These are phyloP conservation scores for Aulostomus chinensis DNA, from an alignment of 2,797 vertebrate species.

Conservation along the genomic window DNA sequence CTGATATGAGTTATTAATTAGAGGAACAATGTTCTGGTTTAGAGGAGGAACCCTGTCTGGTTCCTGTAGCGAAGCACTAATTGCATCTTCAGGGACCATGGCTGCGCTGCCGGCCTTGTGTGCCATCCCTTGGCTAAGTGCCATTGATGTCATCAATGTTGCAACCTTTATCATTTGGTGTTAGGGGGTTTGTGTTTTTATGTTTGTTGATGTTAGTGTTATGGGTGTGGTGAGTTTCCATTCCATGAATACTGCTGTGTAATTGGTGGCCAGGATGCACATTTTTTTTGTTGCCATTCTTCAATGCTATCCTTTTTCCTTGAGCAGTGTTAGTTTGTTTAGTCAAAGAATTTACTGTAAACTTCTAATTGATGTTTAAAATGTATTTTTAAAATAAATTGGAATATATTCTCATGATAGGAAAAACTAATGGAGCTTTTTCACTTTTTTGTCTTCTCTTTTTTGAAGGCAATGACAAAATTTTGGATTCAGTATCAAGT, in stretches of 20 bases:
- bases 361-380: too few relatives aligned
- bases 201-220: neutral
- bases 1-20: constrained; percentile 68
- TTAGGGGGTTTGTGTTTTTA: neutral
- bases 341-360: too few relatives aligned
- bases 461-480: too few relatives aligned
- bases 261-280: neutral
- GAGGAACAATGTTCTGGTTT: constrained; percentile 41
- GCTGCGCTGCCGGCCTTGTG: constrained; percentile 30
- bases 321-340: too few relatives aligned
- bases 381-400: too few relatives aligned
- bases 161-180: constrained; percentile 14
- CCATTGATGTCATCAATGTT: constrained; percentile 50
- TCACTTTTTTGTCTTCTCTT: too few relatives aligned
- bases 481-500: too few relatives aligned
- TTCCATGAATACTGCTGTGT: too few relatives aligned
- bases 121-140: constrained; percentile 46
- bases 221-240: neutral
- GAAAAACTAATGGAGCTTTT: too few relatives aligned
- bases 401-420: too few relatives aligned
- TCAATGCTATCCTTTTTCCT: too few relatives aligned
- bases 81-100: constrained; percentile 64
- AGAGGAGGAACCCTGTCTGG: constrained; percentile 49
- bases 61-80: constrained; percentile 64
- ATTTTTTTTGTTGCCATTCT: too few relatives aligned